Base-by-base conservation (phyloP, 1,140 invertebrate species). In the Sminthurides bifidus region DNA sequence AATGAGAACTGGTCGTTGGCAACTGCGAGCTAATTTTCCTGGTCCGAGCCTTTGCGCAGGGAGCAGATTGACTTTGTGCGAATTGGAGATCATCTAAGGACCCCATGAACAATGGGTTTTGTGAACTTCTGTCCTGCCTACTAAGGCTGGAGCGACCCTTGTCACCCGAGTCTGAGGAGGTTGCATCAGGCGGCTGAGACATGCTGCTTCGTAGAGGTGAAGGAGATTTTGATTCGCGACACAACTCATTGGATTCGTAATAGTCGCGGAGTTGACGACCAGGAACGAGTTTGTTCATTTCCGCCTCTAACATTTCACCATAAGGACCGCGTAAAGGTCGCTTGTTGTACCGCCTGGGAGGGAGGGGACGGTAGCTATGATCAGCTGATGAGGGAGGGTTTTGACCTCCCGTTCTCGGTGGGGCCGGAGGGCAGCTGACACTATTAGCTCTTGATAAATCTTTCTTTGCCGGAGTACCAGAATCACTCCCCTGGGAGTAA, bases 241-340 rank as follows among this genome's bases (percentile, higher is more conserved):
- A 65, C 77, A 78, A 61, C 72, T 75, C 23, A 79, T 29, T 41
- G 27, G 38, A 49, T 56, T 76, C 75, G 51, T 72, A 73, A 46
- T 44, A 57, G 31, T 59, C 60, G 37, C 48, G 49, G 27, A 44
- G 49, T 2, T 21, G 23, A 29, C 35, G 35, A 6, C 45, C 45
- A 17, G 54, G 80, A 26, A 52, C 79, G 0, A 71, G 67, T 66
- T 84, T 84, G 45, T 82, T 84, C 80, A 86, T 85, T 70, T 87
- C 83, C 2, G 83, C 82, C 68, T 87, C 84, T 14, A 87, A 71
- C 83, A 87, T 86, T 68, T 85, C 82, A 0, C 84, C 83, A 65
- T 86, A 87, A 3, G 85, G 85, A 5, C 84, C 85, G 19, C 84
- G 73, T 0, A 87, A 70, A 0, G 83, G 83, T 17, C 83, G 71